phyloP scores from a whole-genome alignment of 2,797 vertebrate genomes.

The Gymnoscopelus braueri region DNA sequence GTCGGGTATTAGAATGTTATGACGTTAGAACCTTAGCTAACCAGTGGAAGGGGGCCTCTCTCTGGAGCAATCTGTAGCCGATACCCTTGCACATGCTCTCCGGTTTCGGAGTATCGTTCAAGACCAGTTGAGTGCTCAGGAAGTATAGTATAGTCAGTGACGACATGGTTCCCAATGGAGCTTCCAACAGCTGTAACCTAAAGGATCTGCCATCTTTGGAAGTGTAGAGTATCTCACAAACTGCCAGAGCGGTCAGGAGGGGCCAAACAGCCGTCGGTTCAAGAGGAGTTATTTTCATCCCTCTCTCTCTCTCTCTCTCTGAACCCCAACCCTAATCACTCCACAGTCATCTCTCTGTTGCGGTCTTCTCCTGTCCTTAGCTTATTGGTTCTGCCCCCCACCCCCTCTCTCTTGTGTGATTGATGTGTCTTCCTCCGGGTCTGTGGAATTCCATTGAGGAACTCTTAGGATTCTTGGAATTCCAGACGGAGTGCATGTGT shows the following conservation, averaged over 20 bases:
- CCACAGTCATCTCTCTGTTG: not conserved
- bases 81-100: not conserved
- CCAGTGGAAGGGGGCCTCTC: not conserved
- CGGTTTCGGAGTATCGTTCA: conserved; percentile 11
- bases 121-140: conserved; percentile 30
- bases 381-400: conserved; percentile 10
- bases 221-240: conserved; percentile 63
- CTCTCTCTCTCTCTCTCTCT: conserved; percentile 6
- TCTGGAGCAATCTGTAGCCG: conserved; percentile 25
- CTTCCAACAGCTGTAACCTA: conserved; percentile 61
- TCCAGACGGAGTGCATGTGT: conserved; percentile 68
- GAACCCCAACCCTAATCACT: not conserved
- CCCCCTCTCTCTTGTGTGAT: conserved; percentile 39
- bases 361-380: conserved; percentile 29
- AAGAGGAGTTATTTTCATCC: conserved; percentile 72
- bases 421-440: conserved; percentile 68
- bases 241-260: conserved; percentile 56
- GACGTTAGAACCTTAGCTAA: not conserved
- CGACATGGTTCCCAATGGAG: conserved; percentile 52
- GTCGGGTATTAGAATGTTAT: not conserved
- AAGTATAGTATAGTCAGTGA: conserved; percentile 44
- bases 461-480: conserved; percentile 78
- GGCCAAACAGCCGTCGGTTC: conserved; percentile 43
- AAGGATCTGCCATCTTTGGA: conserved; percentile 72
- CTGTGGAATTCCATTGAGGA: conserved; percentile 79